phyloP scores from a whole-genome alignment of 2,113 vertebrate species.

The Halcyon senegalensis region DNA sequence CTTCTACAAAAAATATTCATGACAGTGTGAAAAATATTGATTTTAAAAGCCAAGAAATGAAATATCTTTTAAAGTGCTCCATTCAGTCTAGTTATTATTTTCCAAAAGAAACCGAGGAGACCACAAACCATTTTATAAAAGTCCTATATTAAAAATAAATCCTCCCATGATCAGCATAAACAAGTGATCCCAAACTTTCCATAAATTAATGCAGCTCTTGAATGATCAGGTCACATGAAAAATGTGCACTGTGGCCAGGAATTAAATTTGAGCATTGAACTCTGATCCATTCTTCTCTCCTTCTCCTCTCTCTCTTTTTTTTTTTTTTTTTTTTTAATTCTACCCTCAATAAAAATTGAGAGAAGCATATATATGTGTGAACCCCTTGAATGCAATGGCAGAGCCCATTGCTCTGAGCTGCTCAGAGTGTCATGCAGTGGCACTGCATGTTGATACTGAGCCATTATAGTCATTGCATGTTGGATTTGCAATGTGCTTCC shows the following conservation, averaged over 20 bases:
- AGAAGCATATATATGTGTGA: background rate
- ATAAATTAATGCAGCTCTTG: background rate
- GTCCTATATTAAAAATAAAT: conserved; percentile 20
- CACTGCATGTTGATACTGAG: background rate
- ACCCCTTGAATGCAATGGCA: background rate
- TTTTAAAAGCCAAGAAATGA: conserved; percentile 76
- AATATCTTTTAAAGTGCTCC: conserved; percentile 70
- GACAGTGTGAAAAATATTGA: conserved; percentile 78
- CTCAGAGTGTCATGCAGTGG: background rate
- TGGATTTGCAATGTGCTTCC: background rate
- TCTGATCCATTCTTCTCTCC: background rate
- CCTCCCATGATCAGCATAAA: background rate
- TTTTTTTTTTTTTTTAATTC: background rate
- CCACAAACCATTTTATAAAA: conserved; percentile 35
- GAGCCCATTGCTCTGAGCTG: background rate
- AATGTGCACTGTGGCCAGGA: background rate
- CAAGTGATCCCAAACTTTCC: background rate
- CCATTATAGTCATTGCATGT: background rate
- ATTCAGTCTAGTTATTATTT: conserved; percentile 70
- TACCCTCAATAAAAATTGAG: background rate
- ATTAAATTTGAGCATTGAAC: background rate
- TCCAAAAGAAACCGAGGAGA: conserved; percentile 64
- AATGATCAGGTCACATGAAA: background rate
- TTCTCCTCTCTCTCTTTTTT: too few species aligned
- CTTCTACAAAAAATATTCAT: conserved; percentile 75